Evolutionary conservation across 92 coral and sea anemone genomes (phyloP).

Genomic region (Pocillopora grandis): DNA sequence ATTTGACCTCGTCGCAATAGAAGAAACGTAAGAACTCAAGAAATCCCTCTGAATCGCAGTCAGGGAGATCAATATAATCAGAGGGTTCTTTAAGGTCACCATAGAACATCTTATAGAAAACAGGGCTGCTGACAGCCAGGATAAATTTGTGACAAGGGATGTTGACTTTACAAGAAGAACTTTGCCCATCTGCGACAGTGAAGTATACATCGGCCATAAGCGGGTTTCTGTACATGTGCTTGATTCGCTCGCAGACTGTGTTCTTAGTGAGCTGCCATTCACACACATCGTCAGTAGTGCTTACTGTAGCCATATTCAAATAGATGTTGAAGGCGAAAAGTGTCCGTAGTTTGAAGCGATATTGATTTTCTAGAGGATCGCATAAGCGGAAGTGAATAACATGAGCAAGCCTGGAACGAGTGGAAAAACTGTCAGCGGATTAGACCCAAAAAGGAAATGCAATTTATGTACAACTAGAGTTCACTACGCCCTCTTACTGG

Average conservation of each 20-base stretch:
- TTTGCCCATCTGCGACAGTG: background rate
- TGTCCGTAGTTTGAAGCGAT: background rate
- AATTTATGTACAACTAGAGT: too few species aligned
- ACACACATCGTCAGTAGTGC: background rate
- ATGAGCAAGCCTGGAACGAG: background rate
- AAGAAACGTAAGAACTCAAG: constrained; percentile 43
- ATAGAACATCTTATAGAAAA: constrained; percentile 57
- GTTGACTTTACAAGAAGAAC: background rate
- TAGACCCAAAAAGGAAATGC: too few species aligned
- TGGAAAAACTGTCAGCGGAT: background rate
- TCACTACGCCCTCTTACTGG: too few species aligned
- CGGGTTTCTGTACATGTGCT: constrained; percentile 21
- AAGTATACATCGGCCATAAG: constrained; percentile 22
- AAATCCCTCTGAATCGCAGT: constrained; percentile 31
- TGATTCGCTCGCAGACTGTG: constrained; percentile 17
- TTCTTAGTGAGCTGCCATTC: constrained; percentile 20
- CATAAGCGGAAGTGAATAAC: constrained; percentile 4
- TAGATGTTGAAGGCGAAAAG: background rate
- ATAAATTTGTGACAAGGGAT: constrained; percentile 52
- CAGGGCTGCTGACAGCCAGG: constrained; percentile 56
- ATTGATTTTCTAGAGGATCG: too few species aligned
- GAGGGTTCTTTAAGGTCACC: constrained; percentile 41
- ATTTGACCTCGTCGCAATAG: constrained; percentile 42
- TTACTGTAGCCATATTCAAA: constrained; percentile 12
- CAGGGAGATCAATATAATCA: constrained; percentile 20